Base-by-base conservation (phyloP, 2,113 vertebrate genomes). In the Neogale vison region DNA sequence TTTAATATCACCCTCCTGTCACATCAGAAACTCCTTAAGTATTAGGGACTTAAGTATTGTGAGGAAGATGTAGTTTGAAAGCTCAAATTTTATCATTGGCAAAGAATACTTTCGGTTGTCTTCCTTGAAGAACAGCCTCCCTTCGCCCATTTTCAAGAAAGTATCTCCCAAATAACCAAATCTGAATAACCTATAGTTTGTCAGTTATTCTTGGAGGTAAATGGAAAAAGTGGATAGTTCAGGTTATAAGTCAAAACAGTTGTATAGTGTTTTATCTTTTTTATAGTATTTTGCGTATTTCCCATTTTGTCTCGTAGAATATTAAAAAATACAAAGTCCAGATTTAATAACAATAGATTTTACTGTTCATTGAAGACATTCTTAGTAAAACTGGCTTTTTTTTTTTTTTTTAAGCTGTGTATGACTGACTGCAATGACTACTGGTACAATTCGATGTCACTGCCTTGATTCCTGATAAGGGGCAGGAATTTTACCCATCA, bases 131-230 rank as follows among this genome's bases (percentile, higher is more conserved):
- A 50, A 65, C 18, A 89, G 45, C 55, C 26, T 84, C 34, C 72
- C 21, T 42, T 86, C 76, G 42, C 61, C 42, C 11, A 57, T 80
- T 86, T 90, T 90, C 55, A 90, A 77, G 47, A 88, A 71, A 95
- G n/a, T 95, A 45, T 21, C 45, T 90, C 24, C 72, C 42, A 80
- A 6, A 81, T 67, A 92, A 67, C 21, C 72, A 90, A 74, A 4
- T 80, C 52, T 90, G 36, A 86, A 42, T 69, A 76, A 81, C 6
- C 6, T 72, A 4, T 13, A 36, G 81, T 67, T 85, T 77, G 17
- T 95, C 20, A 65, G 10, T 83, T 34, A 71, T 88, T 95, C 67
- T 96, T 88, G 95, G 17, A 88, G 72, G 63, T 72, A 71, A 85
- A 80, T 79, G 59, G 69, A 76, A 83, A 92, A 65, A 77, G 26